phyloP scores from a whole-genome alignment of 2,888 invertebrate genomes.

The Acanthosepion pharaonis region DNA sequence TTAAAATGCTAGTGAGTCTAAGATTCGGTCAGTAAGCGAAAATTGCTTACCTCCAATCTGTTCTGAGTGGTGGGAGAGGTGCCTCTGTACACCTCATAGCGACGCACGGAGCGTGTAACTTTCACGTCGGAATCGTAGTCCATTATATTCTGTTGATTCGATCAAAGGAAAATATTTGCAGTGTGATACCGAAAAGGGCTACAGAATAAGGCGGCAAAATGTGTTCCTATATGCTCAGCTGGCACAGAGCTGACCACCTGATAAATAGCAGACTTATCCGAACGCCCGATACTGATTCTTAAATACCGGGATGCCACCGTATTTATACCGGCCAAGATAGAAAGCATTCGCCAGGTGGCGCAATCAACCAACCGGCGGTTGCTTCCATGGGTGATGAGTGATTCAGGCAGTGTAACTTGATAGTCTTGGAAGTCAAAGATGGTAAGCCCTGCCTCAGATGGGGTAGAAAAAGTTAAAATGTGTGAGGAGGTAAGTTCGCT shows the following conservation, averaged over 20 bases:
- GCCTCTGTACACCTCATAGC: conserved; percentile 74
- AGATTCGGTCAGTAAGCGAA: conserved; percentile 10
- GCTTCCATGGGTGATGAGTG: conserved; percentile 40
- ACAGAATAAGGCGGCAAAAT: not conserved
- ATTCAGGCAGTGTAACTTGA: conserved; percentile 39
- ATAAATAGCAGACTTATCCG: conserved; percentile 60
- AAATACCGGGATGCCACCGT: conserved; percentile 65
- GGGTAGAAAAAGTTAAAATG: not conserved
- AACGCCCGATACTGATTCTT: conserved; percentile 66
- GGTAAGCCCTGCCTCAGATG: conserved; percentile 16
- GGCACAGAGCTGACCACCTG: conserved; percentile 50
- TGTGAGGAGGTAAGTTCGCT: not conserved
- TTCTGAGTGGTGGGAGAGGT: conserved; percentile 73
- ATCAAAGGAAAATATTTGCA: not conserved
- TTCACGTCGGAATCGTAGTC: conserved; percentile 57
- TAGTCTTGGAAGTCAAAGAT: conserved; percentile 42
- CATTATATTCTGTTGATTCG: conserved; percentile 47
- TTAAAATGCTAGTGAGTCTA: not conserved
- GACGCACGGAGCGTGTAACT: conserved; percentile 59
- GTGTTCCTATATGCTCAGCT: conserved; percentile 40
- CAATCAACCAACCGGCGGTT: conserved; percentile 50
- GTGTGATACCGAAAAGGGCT: conserved; percentile 43
- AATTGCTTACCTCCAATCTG: conserved; percentile 72
- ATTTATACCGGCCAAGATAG: conserved; percentile 58
- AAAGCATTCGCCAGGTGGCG: conserved; percentile 58